Conservation (phyloP, 2,888 invertebrate species). For the Crematogaster levior region DNA sequence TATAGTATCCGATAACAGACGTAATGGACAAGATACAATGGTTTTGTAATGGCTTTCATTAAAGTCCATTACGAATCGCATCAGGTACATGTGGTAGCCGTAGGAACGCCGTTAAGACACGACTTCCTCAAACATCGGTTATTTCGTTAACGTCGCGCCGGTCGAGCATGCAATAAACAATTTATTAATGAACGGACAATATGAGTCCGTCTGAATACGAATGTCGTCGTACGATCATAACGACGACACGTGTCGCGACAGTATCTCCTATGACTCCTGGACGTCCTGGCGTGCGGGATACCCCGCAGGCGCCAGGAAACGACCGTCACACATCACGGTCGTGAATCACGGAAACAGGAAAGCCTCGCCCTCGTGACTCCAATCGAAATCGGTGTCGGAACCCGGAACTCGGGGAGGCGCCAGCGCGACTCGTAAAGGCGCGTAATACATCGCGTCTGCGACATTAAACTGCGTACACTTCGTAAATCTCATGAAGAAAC, state of each 20-base stretch:
- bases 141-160: conserved; percentile 45
- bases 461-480: conserved; percentile 1
- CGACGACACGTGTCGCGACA: conserved; percentile 69
- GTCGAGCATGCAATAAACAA: conserved; percentile 61
- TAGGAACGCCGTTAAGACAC: conserved; percentile 59
- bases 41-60: background rate
- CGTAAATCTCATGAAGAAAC: conserved; percentile 17
- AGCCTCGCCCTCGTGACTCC: conserved; percentile 78
- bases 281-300: conserved; percentile 69
- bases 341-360: conserved; percentile 82
- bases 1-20: background rate
- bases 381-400: conserved; percentile 78
- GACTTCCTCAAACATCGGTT: conserved; percentile 67
- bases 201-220: conserved; percentile 63
- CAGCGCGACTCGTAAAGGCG: conserved; percentile 41
- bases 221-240: conserved; percentile 51
- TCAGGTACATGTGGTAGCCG: conserved; percentile 57
- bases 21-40: background rate
- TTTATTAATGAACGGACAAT: conserved; percentile 72
- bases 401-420: conserved; percentile 69
- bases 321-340: conserved; percentile 74
- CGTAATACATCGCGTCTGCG: background rate
- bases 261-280: conserved; percentile 63
- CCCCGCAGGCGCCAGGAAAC: conserved; percentile 78
- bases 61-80: conserved; percentile 44